A percentile compares a stretch with the other conserved stretches of the same genome.
Evolutionary conservation across 2,888 invertebrate genomes (phyloP).

Genomic region (Mesochorus sp.): DNA sequence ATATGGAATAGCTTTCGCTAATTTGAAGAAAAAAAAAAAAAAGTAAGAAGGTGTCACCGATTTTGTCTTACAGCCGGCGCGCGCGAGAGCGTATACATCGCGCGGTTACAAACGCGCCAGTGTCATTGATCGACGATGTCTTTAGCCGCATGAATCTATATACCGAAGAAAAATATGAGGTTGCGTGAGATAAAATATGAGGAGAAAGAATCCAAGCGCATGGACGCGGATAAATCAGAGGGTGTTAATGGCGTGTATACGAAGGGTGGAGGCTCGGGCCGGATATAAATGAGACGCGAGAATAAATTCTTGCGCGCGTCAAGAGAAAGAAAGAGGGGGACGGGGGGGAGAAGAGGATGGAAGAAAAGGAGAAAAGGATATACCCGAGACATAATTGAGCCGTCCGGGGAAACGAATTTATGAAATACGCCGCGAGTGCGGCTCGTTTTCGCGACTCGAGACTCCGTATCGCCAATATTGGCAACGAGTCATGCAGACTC

Average conservation of each 20-base stretch:
- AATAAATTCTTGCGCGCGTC: constrained; percentile 46
- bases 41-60: too few relatives aligned
- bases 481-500: background rate
- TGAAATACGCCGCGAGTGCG: constrained; percentile 50
- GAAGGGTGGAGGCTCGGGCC: constrained; percentile 40
- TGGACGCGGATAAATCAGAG: constrained; percentile 49
- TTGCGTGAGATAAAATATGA: constrained; percentile 3
- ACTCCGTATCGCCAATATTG: too few relatives aligned
- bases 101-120: too few relatives aligned
- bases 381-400: constrained; percentile 62
- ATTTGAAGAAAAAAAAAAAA: too few relatives aligned
- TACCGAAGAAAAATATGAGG: background rate
- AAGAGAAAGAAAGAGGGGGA: constrained; percentile 2
- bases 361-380: constrained; percentile 10
- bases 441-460: constrained; percentile 27
- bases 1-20: too few relatives aligned
- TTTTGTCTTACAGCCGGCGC: too few relatives aligned
- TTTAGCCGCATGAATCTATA: background rate
- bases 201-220: constrained; percentile 34
- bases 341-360: background rate
- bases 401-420: constrained; percentile 62
- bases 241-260: constrained; percentile 44
- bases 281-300: constrained; percentile 55
- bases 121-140: background rate
- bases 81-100: too few relatives aligned